Base-by-base conservation (phyloP, 2,113 vertebrate genomes). In the Sapayoa aenigma region DNA sequence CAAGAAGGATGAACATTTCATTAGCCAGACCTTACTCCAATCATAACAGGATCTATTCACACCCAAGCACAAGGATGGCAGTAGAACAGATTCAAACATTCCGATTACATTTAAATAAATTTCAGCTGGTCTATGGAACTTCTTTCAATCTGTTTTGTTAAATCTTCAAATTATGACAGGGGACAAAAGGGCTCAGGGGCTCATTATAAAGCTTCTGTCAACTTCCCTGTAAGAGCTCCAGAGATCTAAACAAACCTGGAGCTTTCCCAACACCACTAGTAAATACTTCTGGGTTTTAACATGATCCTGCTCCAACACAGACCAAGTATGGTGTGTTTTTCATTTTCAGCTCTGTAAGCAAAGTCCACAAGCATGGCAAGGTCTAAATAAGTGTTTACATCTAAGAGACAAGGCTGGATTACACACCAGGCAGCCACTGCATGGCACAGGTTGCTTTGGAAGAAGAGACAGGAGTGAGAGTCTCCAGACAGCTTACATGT, bases 101-200 rank as follows among this genome's bases (percentile, higher is more conserved):
- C 76, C 35, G 68, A 80, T 75, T 90, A 66, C 66, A 89, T 87
- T 93, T 87, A 96, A 95, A 93, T 90, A 78, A 23, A 96, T 93
- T 87, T 94, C 92, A 95, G 59, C 69, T 92, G 59, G 55, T 65
- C 87, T 63, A 33, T 9, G 49, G 77, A 87, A 58, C 86, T 66
- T 83, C n/a, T 84, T 95, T 71, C 88, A 82, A 73, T 33, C 63
- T 46, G 49, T 58, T 93, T 75, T 89, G 50, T 49, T 68, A 86
- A 67, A 92, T 92, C 89, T 92, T 83, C 14, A 0, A 79, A 93
- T 82, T 90, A 95, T 86, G 59, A 73, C 81, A 90, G 65, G 55
- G 78, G 69, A 94, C 83, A 91, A 94, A 94, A 97, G 41, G 72
- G 59, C 37, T 67, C 69, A 78, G 28, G 69, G 65, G 66, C 52